Base-by-base conservation (phyloP, 92 coral and sea anemone species). In the Muricea muricata region DNA sequence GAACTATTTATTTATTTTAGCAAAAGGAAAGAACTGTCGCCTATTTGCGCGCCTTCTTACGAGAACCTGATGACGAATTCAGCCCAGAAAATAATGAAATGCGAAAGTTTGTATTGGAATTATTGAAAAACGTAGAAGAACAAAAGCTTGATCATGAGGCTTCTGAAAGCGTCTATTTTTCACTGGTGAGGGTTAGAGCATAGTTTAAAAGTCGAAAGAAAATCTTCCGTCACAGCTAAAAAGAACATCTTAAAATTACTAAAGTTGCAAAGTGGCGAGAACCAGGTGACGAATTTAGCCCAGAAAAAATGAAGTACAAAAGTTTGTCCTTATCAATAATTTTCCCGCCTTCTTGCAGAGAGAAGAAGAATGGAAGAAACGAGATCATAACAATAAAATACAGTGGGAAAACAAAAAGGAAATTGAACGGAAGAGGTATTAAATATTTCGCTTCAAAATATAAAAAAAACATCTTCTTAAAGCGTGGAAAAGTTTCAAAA, bases 1-100 rank as follows among this genome's bases (percentile, higher is more conserved):
- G n/a, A n/a, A n/a, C n/a, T n/a, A n/a, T n/a, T n/a, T n/a, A n/a
- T 61, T 6, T 87, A 40, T 67, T 75, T 58, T 25, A 96, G 99
- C 81, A 91, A 34, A 93, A 93, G 24, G 98, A 96, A 41, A 93
- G 95, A 78, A 86, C 91, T n/a, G 92, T 89, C 34, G 86, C 86
- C 33, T 93, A 93, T 65, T 76, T 96, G 5, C 87, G 93, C 65
- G 87, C 80, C 70, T 80, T 93, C 63, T 90, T 93, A 1, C 85
- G 81, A n/a, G 68, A 76, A 32, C 41, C 81, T n/a, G 81, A 54
- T 9, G 65, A 30, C 5, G 47, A 35, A 3, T 39, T 73, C 12
- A 76, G 26, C 42, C 25, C 40, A n/a, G 66, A 52, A 18, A 68
- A 76, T 2, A 55, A 76, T 0, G 81, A 76, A 30, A 1, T 76